phyloP scores from a whole-genome alignment of 2,113 vertebrate species.

The Eptesicus fuscus region DNA sequence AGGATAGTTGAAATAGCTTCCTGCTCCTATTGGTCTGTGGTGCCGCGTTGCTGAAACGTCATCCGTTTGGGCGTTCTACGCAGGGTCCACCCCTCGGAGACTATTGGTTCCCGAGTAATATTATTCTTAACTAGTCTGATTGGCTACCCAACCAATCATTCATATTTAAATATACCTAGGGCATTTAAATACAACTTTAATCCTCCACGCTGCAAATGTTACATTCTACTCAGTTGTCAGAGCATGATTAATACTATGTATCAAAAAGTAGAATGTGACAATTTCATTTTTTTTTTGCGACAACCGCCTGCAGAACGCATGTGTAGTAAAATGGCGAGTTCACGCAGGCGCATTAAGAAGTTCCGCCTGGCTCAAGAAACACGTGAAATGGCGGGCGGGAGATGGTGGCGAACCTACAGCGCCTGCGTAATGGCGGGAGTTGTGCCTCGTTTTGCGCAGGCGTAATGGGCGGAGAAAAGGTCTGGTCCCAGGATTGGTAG shows the following conservation, averaged over 20 bases:
- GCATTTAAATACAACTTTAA: neutral
- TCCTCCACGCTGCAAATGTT: neutral
- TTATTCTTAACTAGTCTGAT: constrained; percentile 10
- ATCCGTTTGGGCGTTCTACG: constrained; percentile 28
- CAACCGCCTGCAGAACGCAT: neutral
- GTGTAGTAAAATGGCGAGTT: constrained; percentile 67
- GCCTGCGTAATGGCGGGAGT: constrained; percentile 66
- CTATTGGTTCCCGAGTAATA: neutral
- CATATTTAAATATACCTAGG: constrained; percentile 1
- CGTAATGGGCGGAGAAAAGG: constrained; percentile 66
- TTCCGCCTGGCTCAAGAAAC: constrained; percentile 24
- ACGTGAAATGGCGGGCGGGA: constrained; percentile 74
- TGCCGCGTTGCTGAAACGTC: neutral
- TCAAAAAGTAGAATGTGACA: neutral
- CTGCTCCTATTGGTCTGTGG: constrained; percentile 28
- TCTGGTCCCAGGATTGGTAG: constrained; percentile 51
- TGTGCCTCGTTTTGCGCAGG: constrained; percentile 53
- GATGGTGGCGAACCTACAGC: neutral
- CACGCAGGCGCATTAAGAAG: constrained; percentile 55
- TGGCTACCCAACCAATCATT: constrained; percentile 17
- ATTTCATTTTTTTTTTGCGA: neutral
- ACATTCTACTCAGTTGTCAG: neutral
- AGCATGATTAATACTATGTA: neutral
- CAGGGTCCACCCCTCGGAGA: neutral
- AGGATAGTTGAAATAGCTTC: neutral